phyloP scores from a whole-genome alignment of 2,888 invertebrate genomes.

The Aricia artaxerxes region DNA sequence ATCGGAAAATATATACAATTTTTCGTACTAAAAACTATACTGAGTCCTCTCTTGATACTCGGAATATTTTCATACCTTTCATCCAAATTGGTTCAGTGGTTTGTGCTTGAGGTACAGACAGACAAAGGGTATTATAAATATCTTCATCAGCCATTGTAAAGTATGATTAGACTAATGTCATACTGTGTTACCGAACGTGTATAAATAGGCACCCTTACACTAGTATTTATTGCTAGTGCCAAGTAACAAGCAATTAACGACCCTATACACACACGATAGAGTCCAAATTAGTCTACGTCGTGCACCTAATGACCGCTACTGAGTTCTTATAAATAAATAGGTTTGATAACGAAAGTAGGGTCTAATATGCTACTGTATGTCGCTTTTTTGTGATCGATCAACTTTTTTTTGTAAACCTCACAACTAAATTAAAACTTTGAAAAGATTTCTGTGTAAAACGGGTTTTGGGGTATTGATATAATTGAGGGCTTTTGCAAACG shows the following conservation, averaged over 20 bases:
- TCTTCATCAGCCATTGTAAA: conserved; percentile 2
- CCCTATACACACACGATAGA: background rate
- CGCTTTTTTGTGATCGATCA: background rate
- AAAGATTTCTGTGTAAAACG: background rate
- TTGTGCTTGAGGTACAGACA: background rate
- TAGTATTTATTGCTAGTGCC: conserved; percentile 24
- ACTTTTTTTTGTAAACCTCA: background rate
- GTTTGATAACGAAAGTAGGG: conserved; percentile 22
- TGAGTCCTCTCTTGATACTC: too few relatives aligned
- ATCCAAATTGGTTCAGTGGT: background rate
- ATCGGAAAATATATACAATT: too few relatives aligned
- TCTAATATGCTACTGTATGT: conserved; percentile 5
- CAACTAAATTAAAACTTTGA: background rate
- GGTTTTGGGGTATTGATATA: background rate
- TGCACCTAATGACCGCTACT: conserved; percentile 30
- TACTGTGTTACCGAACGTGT: conserved; percentile 12
- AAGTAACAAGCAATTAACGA: background rate
- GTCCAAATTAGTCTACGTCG: conserved; percentile 3
- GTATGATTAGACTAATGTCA: conserved; percentile 15
- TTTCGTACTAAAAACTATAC: too few relatives aligned
- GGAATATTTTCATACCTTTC: too few relatives aligned
- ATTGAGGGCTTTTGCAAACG: too few relatives aligned
- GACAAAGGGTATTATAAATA: background rate
- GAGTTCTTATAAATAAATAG: conserved; percentile 33
- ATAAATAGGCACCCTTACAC: conserved; percentile 27